Base-by-base conservation (phyloP, 2,797 vertebrate genomes). In the Echiichthys vipera region DNA sequence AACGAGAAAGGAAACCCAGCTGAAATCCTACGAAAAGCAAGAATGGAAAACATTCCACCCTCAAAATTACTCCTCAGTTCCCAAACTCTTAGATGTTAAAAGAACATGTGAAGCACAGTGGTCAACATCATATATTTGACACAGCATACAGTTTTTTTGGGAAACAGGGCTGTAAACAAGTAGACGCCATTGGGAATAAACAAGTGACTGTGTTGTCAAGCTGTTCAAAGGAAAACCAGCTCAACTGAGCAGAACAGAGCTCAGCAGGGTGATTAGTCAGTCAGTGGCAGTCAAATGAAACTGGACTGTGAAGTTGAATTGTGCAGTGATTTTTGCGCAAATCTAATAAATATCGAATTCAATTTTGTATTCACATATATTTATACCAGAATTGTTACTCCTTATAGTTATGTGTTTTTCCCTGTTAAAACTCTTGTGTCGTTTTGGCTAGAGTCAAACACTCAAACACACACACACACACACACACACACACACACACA, bases 211-310 rank as follows among this genome's bases (percentile, higher is more conserved):
- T 49, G 54, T 34, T 51, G 27, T 50, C 37, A 46, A 34, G 46
- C 46, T 59, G 30, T 47, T 25, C n/a, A 39, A 27, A 49, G 10
- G 5, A 32, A 30, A 25, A 30, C 9, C 12, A 7, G 57, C 43
- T 47, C 57, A 27, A 24, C 36, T 43, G 56, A 59, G 34, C 45
- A 69, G 46, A 51, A 45, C 47, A 53, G 67, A 71, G 39, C 15
- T 59, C 40, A 25, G 53, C 32, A 29, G 34, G 14, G 22, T 2
- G 4, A 47, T 29, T 17, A 13, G 11, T 22, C 37, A 43, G 15
- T n/a, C 22, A 29, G 24, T 11, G 18, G 29, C 5, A 22, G 24
- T 47, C 40, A 30, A 9, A 13, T 39, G 36, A 70, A 63, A 71
- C 24, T 29, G 40, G 47, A 11, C 24, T 5, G 47, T 55, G 4